A percentile compares a stretch with the other conserved stretches of the same genome.
Evolutionary conservation across 2,113 vertebrate genomes (phyloP).

Genomic region (Megaptera novaeangliae): DNA sequence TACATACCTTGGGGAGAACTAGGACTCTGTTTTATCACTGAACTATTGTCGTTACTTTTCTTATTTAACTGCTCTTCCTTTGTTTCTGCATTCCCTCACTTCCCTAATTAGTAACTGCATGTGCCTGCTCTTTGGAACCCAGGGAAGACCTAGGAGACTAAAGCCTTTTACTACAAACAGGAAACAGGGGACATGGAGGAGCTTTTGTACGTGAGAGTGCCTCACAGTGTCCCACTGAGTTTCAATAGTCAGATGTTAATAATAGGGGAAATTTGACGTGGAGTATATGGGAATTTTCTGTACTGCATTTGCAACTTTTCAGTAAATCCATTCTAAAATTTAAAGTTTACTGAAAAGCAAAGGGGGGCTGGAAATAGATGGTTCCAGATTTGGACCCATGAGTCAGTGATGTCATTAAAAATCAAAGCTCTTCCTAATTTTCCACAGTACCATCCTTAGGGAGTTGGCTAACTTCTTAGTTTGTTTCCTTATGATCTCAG

Average conservation of each 20-base stretch:
- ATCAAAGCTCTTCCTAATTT: neutral
- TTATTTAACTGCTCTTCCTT: neutral
- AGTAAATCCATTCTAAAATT: neutral
- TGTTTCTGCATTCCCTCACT: neutral
- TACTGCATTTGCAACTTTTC: neutral
- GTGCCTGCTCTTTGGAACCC: neutral
- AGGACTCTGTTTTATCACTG: neutral
- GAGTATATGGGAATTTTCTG: neutral
- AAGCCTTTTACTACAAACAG: neutral
- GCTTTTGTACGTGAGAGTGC: neutral
- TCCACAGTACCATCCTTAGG: neutral
- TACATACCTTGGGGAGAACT: neutral
- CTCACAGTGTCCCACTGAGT: neutral
- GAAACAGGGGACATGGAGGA: neutral
- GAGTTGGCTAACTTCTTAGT: neutral
- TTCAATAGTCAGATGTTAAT: neutral
- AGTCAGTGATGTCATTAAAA: neutral
- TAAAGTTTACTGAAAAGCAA: neutral
- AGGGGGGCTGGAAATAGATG: neutral
- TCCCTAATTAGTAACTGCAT: neutral
- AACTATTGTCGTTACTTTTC: neutral
- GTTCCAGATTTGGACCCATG: neutral
- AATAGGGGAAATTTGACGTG: neutral
- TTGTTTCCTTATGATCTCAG: neutral
- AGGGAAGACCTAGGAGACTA: neutral